phyloP scores from a whole-genome alignment of 2,888 invertebrate genomes.

The Carterocephalus palaemon region DNA sequence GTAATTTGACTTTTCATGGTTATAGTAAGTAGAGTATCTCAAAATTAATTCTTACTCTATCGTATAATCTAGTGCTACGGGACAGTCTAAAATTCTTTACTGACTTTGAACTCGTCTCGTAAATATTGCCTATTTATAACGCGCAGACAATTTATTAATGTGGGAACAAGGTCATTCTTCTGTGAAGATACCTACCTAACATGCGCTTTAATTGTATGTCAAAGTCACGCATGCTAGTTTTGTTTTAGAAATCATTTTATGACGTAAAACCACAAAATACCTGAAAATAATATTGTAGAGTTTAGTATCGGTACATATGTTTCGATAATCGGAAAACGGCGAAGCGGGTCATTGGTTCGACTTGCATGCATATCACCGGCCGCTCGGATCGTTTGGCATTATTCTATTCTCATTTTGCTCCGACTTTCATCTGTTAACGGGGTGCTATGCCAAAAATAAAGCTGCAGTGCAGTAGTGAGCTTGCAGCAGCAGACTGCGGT shows the following conservation, averaged over 20 bases:
- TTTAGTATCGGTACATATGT: no score
- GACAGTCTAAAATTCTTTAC: neutral
- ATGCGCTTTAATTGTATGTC: constrained; percentile 27
- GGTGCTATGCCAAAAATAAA: constrained; percentile 74
- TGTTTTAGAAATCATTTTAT: constrained; percentile 27
- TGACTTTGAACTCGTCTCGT: constrained; percentile 32
- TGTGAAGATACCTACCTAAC: no score
- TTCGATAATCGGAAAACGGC: constrained; percentile 15
- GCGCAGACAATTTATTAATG: constrained; percentile 35
- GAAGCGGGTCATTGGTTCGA: constrained; percentile 48
- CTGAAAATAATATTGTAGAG: no score
- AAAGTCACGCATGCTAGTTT: constrained; percentile 37
- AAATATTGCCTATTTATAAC: constrained; percentile 30
- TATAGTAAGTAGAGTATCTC: no score
- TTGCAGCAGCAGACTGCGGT: constrained; percentile 70
- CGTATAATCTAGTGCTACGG: no score
- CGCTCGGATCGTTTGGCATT: constrained; percentile 37
- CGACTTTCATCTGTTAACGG: constrained; percentile 43
- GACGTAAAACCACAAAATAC: no score
- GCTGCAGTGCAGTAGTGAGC: constrained; percentile 75
- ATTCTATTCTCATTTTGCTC: constrained; percentile 27
- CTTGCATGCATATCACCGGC: constrained; percentile 38
- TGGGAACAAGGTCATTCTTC: constrained; percentile 39
- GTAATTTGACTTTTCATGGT: no score
- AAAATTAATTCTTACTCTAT: no score